These are phyloP conservation scores for Chaetops frenatus DNA, from an alignment of 2,113 vertebrate genomes.

Conservation along the genomic window DNA sequence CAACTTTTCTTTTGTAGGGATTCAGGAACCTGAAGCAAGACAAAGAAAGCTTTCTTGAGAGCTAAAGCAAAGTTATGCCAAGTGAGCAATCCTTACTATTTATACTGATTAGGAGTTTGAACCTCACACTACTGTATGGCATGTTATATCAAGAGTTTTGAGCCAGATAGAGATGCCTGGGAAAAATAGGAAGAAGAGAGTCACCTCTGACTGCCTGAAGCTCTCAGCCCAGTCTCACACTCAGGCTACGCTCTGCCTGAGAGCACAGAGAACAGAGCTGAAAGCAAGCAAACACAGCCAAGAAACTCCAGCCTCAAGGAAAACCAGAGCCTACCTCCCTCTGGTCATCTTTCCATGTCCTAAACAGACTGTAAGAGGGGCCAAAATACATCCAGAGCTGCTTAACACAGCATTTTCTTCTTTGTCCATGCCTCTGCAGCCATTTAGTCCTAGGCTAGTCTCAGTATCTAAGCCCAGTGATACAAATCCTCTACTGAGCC, in stretches of 20 bases:
- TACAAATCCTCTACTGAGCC: not conserved
- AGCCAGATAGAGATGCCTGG: not conserved
- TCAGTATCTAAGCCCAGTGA: not conserved
- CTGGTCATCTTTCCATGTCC: not conserved
- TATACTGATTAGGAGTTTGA: not conserved
- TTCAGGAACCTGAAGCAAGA: not conserved
- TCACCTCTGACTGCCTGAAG: not conserved
- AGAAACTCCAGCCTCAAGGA: not conserved
- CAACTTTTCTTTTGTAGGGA: not conserved
- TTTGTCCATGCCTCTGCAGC: not conserved
- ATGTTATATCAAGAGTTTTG: not conserved
- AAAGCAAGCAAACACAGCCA: not conserved
- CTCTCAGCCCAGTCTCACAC: not conserved
- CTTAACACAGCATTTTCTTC: not conserved
- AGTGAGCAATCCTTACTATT: not conserved
- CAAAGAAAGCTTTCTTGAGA: not conserved
- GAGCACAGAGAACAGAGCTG: not conserved
- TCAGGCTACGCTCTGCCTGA: accelerated
- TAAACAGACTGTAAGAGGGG: not conserved
- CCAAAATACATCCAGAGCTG: not conserved
- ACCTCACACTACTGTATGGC: not conserved
- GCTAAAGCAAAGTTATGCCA: not conserved
- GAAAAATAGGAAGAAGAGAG: not conserved
- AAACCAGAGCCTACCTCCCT: not conserved
- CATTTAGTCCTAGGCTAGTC: not conserved